phyloP scores from a whole-genome alignment of 2,888 invertebrate genomes.

The Dysmachus trigonus region DNA sequence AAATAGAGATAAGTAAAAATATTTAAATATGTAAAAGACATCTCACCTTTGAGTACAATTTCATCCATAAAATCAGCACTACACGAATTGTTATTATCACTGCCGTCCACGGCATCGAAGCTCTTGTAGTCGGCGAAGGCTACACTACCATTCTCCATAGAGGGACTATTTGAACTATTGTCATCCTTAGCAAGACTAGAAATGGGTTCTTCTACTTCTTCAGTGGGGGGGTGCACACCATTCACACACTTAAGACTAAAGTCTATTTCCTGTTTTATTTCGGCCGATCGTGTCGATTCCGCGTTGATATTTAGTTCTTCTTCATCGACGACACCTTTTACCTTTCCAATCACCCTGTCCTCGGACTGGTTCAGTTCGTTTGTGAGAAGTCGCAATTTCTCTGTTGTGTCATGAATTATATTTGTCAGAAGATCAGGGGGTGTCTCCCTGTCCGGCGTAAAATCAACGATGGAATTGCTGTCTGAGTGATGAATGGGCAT shows the following conservation, averaged over 20 bases:
- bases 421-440: conserved; percentile 56
- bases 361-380: conserved; percentile 58
- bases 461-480: conserved; percentile 61
- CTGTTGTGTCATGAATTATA: conserved; percentile 57
- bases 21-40: not conserved
- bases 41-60: conserved; percentile 56
- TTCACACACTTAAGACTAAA: conserved; percentile 29
- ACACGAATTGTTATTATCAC: conserved; percentile 6
- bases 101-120: conserved; percentile 23
- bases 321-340: conserved; percentile 34
- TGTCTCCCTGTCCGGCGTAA: conserved; percentile 57
- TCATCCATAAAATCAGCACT: conserved; percentile 52
- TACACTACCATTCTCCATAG: conserved; percentile 30
- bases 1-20: not conserved
- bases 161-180: conserved; percentile 20
- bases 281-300: conserved; percentile 16
- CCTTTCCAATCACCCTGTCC: conserved; percentile 49
- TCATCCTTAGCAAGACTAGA: conserved; percentile 45
- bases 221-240: conserved; percentile 21
- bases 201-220: not conserved
- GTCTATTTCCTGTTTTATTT: conserved; percentile 40
- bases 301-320: not conserved
- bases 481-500: conserved; percentile 57
- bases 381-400: conserved; percentile 58
- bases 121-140: conserved; percentile 11